Evolutionary conservation across 2,888 invertebrate species (phyloP).

Genomic region (Dolichopus griseipennis): DNA sequence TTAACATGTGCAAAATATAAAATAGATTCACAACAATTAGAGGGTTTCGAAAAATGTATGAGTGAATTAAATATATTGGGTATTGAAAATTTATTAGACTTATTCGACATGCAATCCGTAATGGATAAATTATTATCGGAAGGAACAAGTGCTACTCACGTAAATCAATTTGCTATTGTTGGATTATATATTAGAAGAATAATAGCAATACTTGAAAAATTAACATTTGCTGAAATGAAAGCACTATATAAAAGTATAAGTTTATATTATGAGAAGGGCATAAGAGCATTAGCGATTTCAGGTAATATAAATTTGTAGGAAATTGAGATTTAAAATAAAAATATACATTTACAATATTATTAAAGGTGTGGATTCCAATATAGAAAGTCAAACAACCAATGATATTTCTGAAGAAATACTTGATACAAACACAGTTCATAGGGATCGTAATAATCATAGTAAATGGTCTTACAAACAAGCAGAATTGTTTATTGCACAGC

Average conservation of each 20-base stretch:
- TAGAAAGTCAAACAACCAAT: slow-evolving; percentile 20
- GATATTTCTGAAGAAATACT: slow-evolving; percentile 23
- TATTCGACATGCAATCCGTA: slow-evolving; percentile 53
- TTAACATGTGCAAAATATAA: slow-evolving; percentile 43
- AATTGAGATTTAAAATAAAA: no score
- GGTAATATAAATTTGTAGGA: background rate
- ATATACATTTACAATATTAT: no score
- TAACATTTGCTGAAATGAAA: slow-evolving; percentile 75
- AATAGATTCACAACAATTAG: slow-evolving; percentile 36
- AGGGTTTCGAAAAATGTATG: slow-evolving; percentile 51
- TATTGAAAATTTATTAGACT: slow-evolving; percentile 57
- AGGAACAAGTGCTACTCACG: slow-evolving; percentile 29
- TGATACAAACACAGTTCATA: slow-evolving; percentile 26
- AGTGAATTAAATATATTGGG: slow-evolving; percentile 44
- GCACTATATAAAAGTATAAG: slow-evolving; percentile 63
- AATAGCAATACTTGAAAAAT: slow-evolving; percentile 69
- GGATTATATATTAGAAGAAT: slow-evolving; percentile 77
- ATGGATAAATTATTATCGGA: slow-evolving; percentile 54
- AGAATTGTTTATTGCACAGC: slow-evolving; percentile 79
- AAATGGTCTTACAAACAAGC: slow-evolving; percentile 83
- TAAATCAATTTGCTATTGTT: slow-evolving; percentile 43
- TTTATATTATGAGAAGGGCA: slow-evolving; percentile 55
- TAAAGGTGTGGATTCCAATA: background rate
- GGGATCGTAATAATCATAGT: slow-evolving; percentile 45
- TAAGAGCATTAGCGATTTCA: slow-evolving; percentile 20